Base-by-base conservation (phyloP, 2,888 invertebrate species). In the Lasioglossum vierecki region DNA sequence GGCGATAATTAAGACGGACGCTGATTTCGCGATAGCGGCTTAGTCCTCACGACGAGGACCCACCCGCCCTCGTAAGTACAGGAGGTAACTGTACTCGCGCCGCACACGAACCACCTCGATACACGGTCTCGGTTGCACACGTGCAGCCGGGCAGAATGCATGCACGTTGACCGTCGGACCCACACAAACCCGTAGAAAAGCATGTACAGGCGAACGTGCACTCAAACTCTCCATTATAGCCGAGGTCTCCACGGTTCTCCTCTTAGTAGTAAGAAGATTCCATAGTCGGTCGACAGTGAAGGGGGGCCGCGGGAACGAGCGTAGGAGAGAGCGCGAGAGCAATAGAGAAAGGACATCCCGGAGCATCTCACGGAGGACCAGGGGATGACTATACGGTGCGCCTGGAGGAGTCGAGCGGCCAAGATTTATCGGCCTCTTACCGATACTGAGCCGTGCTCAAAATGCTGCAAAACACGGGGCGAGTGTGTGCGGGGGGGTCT, bases 1-100 rank as follows among this genome's bases (percentile, higher is more conserved):
- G 93, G 94, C 93, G 94, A 94, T 94, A 94, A 95, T 95, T 95
- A 94, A 95, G 94, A 95, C 94, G 93, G 93, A 94, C 94, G 94
- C 93, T 94, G 94, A 95, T 94, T 93, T 89, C 92, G 91, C 92
- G 94, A 94, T 94, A 94, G 93, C 89, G 90, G 87, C 86, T 88
- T 82, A 84, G 88, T 88, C 90, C 91, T 90, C 93, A 91, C 91
- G 91, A 90, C 88, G 91, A 88, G 89, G 89, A 91, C 89, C 90
- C 89, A 88, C 88, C 90, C 91, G 90, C 91, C 88, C 91, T 91
- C 87, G 88, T 88, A 91, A 91, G 85, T 70, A 86, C 76, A 72
- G 81, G 83, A 87, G 88, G 85, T 92, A 91, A 92, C 92, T 91
- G 92, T 92, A 91, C 88, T 85, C 84, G n/a, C 73, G 80, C 85